Base-by-base conservation (phyloP, 2,113 vertebrate genomes). In the Trinectes maculatus region DNA sequence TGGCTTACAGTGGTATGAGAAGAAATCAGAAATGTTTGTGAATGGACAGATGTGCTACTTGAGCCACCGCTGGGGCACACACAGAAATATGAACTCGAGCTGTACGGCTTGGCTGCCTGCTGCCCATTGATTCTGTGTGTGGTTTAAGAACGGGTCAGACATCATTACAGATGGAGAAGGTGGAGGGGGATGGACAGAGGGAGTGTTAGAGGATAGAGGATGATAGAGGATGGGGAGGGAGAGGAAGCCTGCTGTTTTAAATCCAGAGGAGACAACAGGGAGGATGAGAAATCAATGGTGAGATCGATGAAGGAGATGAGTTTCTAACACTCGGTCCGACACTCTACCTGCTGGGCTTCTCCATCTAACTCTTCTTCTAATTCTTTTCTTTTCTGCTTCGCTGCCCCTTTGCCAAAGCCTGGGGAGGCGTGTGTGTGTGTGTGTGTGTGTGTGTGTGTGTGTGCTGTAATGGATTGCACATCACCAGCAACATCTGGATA, bases 401-500 rank as follows among this genome's bases (percentile, higher is more conserved):
- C 80, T 89, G 89, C 88, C 88, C 88, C 80, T 84, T 70, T 87
- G 77, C 78, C 84, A 90, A 86, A 85, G 84, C 85, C 87, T 62
- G 66, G 82, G 80, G 83, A 84, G 77, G 71, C 71, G 19, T 79
- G 69, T 77, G 73, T 80, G 64, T 84, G 85, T 79, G 77, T 83
- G 75, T 88, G 65, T 84, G 76, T 80, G 77, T 71, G 71, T 78
- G 73, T 60, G 71, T 67, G 72, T 84, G 78, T 58, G 89, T 92
- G 69, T 92, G 91, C 90, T 93, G 92, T 77, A 93, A 89, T 84
- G 92, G 92, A 90, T 92, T 91, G 82, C 91, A 92, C 91, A 92
- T 93, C 86, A 92, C 92, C 91, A 93, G 89, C 88, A 93, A 91
- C 89, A 91, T 93, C 91, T 93, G 92, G 91, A 92, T 86, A 92